Percentiles rank a stretch among this genome's conserved stretches.
Evolutionary conservation across 2,888 invertebrate species (phyloP).

Genomic region (Netelia fuscicornis): DNA sequence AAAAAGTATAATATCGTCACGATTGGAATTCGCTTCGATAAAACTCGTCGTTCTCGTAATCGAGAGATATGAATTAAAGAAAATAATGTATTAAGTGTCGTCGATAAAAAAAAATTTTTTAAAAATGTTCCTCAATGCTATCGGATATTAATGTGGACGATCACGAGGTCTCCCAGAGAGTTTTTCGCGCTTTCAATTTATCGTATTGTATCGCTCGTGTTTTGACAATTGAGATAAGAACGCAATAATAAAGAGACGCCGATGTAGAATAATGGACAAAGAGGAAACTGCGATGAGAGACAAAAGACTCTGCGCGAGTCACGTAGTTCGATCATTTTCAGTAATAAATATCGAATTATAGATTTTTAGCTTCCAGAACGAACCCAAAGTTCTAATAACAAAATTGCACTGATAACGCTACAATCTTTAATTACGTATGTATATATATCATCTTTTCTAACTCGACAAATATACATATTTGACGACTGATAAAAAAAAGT

Average conservation of each 20-base stretch:
- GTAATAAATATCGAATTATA: neutral
- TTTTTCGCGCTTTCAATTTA: constrained; percentile 18
- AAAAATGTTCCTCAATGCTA: neutral
- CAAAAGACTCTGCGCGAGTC: constrained; percentile 8
- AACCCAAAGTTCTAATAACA: neutral
- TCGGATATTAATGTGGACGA: constrained; percentile 2
- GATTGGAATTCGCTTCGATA: too few species aligned
- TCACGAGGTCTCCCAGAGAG: neutral
- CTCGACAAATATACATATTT: neutral
- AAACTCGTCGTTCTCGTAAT: neutral
- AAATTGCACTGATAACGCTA: neutral
- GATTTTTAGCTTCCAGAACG: constrained; percentile 3
- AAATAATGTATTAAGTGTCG: neutral
- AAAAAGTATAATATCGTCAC: neutral
- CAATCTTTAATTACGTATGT: neutral
- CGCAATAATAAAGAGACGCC: constrained; percentile 13
- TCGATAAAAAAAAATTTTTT: neutral
- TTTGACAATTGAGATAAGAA: constrained; percentile 48
- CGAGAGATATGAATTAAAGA: constrained; percentile 9
- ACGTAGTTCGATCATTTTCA: neutral
- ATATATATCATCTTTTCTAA: neutral
- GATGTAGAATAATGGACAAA: constrained; percentile 5
- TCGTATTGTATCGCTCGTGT: constrained; percentile 33
- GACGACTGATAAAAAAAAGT: neutral
- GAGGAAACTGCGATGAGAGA: neutral